Percentiles rank a stretch among this genome's conserved stretches.
Conservation (phyloP, 2,888 invertebrate species). For the Machimus atricapillus region DNA sequence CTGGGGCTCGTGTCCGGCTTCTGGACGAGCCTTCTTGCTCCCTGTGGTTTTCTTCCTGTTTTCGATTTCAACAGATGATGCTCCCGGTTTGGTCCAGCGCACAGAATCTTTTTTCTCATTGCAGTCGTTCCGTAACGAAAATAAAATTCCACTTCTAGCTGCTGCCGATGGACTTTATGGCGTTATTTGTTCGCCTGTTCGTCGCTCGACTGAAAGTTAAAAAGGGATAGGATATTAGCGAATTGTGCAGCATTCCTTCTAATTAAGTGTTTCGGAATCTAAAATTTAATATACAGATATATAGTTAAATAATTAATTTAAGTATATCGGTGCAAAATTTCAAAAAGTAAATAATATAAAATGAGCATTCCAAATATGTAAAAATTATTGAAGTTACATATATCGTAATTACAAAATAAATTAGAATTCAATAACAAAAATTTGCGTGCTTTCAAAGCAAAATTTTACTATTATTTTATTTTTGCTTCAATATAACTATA, state of each 20-base stretch:
- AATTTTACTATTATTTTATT: not conserved
- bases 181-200: not conserved
- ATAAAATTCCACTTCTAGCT: not conserved
- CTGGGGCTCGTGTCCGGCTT: not conserved
- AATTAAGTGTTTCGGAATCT: not conserved
- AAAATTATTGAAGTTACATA: not conserved
- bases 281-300: not conserved
- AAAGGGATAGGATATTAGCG: not conserved
- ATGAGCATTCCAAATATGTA: too few relatives aligned
- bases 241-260: not conserved
- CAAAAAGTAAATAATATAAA: too few relatives aligned
- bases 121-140: not conserved
- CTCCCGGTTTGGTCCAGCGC: not conserved
- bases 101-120: not conserved
- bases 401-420: not conserved
- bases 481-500: not conserved
- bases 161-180: not conserved
- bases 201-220: not conserved
- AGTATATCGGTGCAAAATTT: not conserved
- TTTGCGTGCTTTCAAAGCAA: too few relatives aligned
- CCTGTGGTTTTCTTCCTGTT: not conserved
- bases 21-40: not conserved
- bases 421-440: not conserved
- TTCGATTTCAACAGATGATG: slow-evolving; percentile 10
- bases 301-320: too few relatives aligned